Conservation (phyloP, 1,140 invertebrate genomes). For the Bombus sibiricus region DNA sequence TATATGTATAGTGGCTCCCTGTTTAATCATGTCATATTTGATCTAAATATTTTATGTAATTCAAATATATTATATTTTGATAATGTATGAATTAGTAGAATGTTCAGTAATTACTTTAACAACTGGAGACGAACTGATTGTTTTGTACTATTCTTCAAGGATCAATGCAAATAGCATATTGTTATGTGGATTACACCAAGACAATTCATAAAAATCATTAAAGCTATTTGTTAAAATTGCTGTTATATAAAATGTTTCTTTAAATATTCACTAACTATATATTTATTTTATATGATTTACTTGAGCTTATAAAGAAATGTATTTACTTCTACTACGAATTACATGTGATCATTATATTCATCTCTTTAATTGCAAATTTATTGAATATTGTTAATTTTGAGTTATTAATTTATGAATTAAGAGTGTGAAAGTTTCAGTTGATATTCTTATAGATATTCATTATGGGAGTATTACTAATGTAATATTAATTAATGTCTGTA, state of each 20-base stretch:
- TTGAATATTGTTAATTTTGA: neutral
- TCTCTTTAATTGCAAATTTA: neutral
- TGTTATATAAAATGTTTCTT: neutral
- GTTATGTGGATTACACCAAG: neutral
- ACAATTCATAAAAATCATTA: neutral
- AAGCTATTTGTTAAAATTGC: neutral
- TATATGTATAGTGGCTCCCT: neutral
- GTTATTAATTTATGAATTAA: neutral
- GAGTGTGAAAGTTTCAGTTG: neutral
- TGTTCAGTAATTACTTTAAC: neutral
- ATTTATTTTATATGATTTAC: neutral
- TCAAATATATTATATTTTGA: neutral
- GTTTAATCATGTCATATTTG: neutral
- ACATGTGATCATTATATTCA: neutral
- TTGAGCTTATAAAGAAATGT: neutral
- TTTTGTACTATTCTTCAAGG: neutral
- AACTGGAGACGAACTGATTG: neutral
- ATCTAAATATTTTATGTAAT: neutral
- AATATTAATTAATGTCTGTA: neutral
- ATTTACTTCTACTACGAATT: neutral
- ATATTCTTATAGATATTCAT: neutral
- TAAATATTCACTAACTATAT: neutral
- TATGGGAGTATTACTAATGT: neutral
- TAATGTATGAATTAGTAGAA: neutral
- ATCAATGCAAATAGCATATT: too few species aligned